Percentiles rank a stretch among this genome's conserved stretches.
phyloP scores from a whole-genome alignment of 2,797 vertebrate genomes.

The Malacoctenus gilli region DNA sequence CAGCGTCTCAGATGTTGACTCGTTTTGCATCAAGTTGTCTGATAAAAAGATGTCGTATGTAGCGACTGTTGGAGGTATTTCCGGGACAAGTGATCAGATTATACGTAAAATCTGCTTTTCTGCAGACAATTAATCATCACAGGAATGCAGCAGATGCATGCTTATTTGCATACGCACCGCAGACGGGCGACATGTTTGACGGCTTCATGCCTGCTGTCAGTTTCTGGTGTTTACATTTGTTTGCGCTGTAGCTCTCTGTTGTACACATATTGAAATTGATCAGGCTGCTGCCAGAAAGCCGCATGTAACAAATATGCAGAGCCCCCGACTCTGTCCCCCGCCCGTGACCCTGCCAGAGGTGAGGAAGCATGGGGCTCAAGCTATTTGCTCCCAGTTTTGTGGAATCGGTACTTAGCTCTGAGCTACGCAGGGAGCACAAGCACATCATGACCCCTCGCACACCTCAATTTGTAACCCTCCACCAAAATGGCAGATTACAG shows the following conservation, averaged over 20 bases:
- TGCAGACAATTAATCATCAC: constrained; percentile 22
- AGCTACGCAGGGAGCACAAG: constrained; percentile 40
- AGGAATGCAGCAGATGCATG: background rate
- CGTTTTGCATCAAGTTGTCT: constrained; percentile 21
- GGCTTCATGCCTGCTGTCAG: background rate
- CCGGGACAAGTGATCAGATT: constrained; percentile 18
- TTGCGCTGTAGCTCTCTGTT: constrained; percentile 1
- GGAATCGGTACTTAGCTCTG: constrained; percentile 38
- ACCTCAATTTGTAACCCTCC: constrained; percentile 65
- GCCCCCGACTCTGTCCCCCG: constrained; percentile 22
- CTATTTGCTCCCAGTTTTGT: constrained; percentile 60
- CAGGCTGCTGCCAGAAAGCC: constrained; percentile 6
- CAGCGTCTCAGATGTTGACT: constrained; percentile 15
- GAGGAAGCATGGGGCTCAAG: constrained; percentile 45
- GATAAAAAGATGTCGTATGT: constrained; percentile 26
- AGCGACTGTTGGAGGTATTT: constrained; percentile 21
- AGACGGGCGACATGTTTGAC: background rate
- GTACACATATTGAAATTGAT: constrained; percentile 9
- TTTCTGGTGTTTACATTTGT: background rate
- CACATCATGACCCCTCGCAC: constrained; percentile 52
- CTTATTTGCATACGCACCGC: background rate
- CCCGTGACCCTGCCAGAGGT: constrained; percentile 44
- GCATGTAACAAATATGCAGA: constrained; percentile 26
- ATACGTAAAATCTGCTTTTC: constrained; percentile 32
- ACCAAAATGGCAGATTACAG: constrained; percentile 55